These are phyloP conservation scores for Drosophila planitibia DNA, from an alignment of 2,888 invertebrate species.

Conservation along the genomic window DNA sequence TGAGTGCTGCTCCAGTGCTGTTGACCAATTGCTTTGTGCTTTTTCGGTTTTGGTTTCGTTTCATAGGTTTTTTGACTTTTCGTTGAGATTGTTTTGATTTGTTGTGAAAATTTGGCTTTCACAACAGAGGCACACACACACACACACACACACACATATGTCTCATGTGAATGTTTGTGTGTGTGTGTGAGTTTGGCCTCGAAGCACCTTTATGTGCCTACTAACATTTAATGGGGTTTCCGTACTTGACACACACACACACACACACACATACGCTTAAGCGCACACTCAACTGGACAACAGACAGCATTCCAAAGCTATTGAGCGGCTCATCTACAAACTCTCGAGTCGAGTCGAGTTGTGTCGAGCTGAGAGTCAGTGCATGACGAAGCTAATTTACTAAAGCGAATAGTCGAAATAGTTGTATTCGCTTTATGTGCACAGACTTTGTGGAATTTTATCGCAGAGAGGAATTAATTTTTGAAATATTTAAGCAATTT, in stretches of 20 bases:
- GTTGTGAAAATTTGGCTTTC: conserved; percentile 78
- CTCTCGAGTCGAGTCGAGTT: conserved; percentile 18
- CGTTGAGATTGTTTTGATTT: conserved; percentile 70
- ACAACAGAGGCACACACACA: conserved; percentile 49
- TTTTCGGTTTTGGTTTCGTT: conserved; percentile 52
- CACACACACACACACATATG: background rate
- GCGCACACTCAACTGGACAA: conserved; percentile 21
- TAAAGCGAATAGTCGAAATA: conserved; percentile 25
- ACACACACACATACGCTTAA: conserved; percentile 26
- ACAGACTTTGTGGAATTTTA: conserved; percentile 12
- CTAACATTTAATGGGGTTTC: conserved; percentile 74
- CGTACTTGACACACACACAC: conserved; percentile 71
- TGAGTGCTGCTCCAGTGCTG: conserved; percentile 49
- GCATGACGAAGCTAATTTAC: conserved; percentile 44
- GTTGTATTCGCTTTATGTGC: background rate
- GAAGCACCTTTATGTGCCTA: conserved; percentile 49
- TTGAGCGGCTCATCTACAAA: conserved; percentile 46
- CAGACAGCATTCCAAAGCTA: conserved; percentile 38
- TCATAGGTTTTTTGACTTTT: conserved; percentile 58
- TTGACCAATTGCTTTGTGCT: conserved; percentile 32
- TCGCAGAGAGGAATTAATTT: background rate
- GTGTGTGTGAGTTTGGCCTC: conserved; percentile 28
- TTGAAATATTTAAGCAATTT: background rate
- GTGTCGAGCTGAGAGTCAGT: conserved; percentile 13
- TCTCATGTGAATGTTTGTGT: conserved; percentile 1